These are phyloP conservation scores for Heptranchias perlo DNA, from an alignment of 2,113 vertebrate genomes.

Conservation along the genomic window DNA sequence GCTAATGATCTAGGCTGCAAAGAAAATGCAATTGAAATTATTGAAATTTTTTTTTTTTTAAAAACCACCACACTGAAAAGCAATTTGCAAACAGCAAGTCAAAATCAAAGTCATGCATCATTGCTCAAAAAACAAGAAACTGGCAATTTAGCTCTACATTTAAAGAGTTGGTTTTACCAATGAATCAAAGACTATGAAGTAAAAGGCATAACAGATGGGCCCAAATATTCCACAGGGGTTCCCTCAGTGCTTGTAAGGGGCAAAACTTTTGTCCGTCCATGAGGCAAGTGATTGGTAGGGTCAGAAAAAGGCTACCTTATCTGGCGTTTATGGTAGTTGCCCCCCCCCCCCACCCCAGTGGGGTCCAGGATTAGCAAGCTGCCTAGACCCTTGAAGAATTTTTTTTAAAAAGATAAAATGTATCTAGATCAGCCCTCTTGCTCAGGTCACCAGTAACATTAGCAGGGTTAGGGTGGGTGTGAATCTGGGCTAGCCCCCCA, in stretches of 20 bases:
- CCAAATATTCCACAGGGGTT: not conserved
- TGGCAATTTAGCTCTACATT: not conserved
- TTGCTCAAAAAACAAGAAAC: not conserved
- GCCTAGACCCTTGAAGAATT: too few species aligned
- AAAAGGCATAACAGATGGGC: not conserved
- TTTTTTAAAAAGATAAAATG: too few species aligned
- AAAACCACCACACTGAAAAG: not conserved
- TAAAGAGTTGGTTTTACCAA: not conserved
- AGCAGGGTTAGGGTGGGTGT: too few species aligned
- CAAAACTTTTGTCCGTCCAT: too few species aligned
- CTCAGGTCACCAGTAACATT: too few species aligned
- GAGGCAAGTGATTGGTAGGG: not conserved
- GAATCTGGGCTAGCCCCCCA: too few species aligned
- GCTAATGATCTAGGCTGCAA: constrained; percentile 69
- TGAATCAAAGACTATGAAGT: not conserved
- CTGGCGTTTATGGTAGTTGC: too few species aligned
- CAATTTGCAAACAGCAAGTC: not conserved
- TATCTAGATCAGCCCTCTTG: too few species aligned
- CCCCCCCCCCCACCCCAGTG: too few species aligned
- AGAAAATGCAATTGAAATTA: constrained; percentile 14
- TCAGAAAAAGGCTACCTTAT: not conserved
- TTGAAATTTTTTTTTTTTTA: not conserved
- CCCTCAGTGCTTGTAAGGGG: not conserved
- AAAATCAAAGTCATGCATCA: not conserved
- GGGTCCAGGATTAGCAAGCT: not conserved